Evolutionary conservation across 1,140 invertebrate species (phyloP).

Genomic region (Bactericera cockerelli): DNA sequence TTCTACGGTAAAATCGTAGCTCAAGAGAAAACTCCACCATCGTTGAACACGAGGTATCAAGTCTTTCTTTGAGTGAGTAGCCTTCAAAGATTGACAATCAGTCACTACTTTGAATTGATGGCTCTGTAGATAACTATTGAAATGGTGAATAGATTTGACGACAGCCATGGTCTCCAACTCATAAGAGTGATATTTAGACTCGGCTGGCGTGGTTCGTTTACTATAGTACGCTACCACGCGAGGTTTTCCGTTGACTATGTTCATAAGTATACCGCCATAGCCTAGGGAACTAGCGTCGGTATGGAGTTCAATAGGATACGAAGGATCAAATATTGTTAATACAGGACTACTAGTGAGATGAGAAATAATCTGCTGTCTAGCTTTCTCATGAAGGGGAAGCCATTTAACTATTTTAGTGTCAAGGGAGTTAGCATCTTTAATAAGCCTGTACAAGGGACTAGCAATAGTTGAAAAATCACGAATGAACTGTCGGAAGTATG

Average conservation of each 20-base stretch:
- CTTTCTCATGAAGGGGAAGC: not conserved
- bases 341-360: constrained; percentile 22
- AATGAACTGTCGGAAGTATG: constrained; percentile 26
- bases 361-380: not conserved
- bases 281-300: constrained; percentile 20
- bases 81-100: constrained; percentile 27
- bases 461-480: constrained; percentile 22
- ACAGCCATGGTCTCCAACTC: constrained; percentile 28
- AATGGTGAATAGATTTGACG: constrained; percentile 24
- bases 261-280: constrained; percentile 18
- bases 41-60: constrained; percentile 22
- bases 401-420: too few species aligned
- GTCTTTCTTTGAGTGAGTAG: constrained; percentile 22
- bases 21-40: constrained; percentile 26
- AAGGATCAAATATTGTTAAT: constrained; percentile 26
- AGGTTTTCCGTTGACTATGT: constrained; percentile 10
- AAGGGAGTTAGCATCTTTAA: not conserved
- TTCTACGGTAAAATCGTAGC: constrained; percentile 22
- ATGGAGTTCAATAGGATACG: constrained; percentile 24
- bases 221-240: constrained; percentile 27
- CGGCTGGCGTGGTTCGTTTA: constrained; percentile 20
- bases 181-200: constrained; percentile 28
- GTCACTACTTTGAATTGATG: constrained; percentile 27
- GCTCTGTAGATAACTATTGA: constrained; percentile 26
- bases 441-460: constrained; percentile 19